phyloP scores from a whole-genome alignment of 2,113 vertebrate genomes.

The Antechinus stuartii region DNA sequence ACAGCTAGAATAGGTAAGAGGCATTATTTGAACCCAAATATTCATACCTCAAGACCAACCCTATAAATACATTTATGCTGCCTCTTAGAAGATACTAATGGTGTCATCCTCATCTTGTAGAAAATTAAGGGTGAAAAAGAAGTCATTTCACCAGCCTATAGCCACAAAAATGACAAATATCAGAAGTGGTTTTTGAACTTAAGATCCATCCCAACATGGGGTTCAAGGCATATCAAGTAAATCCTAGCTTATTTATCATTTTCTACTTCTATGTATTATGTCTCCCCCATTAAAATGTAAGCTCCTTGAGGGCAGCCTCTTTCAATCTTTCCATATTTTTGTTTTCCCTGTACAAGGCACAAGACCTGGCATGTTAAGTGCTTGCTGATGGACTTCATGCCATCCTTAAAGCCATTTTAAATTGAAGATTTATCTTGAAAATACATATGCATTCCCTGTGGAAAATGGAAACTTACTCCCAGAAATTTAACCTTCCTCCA shows the following conservation, averaged over 20 bases:
- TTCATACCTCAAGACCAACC: not conserved
- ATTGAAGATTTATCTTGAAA: not conserved
- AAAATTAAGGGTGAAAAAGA: not conserved
- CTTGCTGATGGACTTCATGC: not conserved
- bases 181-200: not conserved
- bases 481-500: conserved; percentile 91
- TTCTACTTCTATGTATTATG: not conserved
- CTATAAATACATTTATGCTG: not conserved
- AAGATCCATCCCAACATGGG: not conserved
- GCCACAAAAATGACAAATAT: not conserved
- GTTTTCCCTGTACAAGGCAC: not conserved
- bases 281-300: not conserved
- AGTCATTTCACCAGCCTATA: not conserved
- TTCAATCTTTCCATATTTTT: not conserved
- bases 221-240: not conserved
- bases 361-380: not conserved
- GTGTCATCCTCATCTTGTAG: not conserved
- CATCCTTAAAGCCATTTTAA: not conserved
- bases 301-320: not conserved
- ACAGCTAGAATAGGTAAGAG: not conserved
- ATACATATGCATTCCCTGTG: not conserved
- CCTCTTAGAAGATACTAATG: not conserved
- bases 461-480: conserved; percentile 88
- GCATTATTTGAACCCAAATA: not conserved
- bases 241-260: no score